Base-by-base conservation (phyloP, 2,888 invertebrate species). In the Leuctra nigra region DNA sequence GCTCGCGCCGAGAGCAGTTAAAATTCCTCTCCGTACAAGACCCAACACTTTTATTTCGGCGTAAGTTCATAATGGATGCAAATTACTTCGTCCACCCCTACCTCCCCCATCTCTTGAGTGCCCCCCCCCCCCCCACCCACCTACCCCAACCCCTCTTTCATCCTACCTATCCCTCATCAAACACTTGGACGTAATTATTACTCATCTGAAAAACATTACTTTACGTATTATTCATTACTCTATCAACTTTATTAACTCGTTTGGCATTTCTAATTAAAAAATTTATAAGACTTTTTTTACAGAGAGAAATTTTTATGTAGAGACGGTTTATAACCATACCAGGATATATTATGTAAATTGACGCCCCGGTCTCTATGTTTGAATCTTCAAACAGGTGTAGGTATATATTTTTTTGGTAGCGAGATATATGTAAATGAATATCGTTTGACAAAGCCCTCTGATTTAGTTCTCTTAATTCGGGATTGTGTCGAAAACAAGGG, bases 41-140 rank as follows among this genome's bases (percentile, higher is more conserved):
- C 46, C 54, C 46, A 38, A 54, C 54, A 54, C 54, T 54, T 54
- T 54, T 46, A 54, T 54, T 54, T 25, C 53, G n/a, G 20, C 47
- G 24, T 44, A 46, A 54, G 46, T 54, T 54, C 54, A 54, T 54
- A 54, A 54, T 54, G 54, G 54, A 54, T 54, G 54, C 54, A 54
- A 54, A 54, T 54, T 54, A 54, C 54, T 44, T 46, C 54, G 35
- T 54, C 46, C 29, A 24, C 38, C 13, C 20, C 20, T n/a, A 14
- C 29, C 23, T 4, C 20, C 39, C 39, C 6, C 4, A 9, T 13
- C 22, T 13, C 22, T 4, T 35, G 22, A 11, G 1, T 20, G 36
- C 23, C 25, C 39, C 3, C 39, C 38, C 22, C n/a, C 11, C 53
- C n/a, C 25, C 11, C 11, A 13, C 3, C 20, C 24, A 6, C n/a